Base-by-base conservation (phyloP, 2,888 invertebrate genomes). In the Artemia sp. region DNA sequence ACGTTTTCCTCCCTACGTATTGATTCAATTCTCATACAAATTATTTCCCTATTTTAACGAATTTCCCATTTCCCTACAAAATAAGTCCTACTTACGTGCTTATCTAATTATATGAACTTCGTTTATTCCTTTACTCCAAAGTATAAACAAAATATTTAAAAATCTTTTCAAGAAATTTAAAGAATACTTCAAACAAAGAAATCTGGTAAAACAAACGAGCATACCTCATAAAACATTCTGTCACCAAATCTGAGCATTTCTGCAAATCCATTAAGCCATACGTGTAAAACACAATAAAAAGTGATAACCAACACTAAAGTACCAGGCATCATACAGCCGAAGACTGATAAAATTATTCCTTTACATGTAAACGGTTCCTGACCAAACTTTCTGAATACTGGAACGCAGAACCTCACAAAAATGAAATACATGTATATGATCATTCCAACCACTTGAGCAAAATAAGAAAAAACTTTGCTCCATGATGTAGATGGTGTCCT, bases 241-340 rank as follows among this genome's bases (percentile, higher is more conserved):
- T 96, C 92, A 8, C 85, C 89, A 78, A 96, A 97, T 72, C 83
- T 84, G 72, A 94, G 78, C 79, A 94, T 82, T 78, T 97, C 96
- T 0, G 92, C 89, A 76, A 88, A 90, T 24, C 89, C 88, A 78
- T 96, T 97, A 75, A 89, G 82, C 91, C 93, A 94, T 2, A 89
- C 85, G 76, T 97, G 95, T 7, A 96, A 81, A 4, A 96, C 80
- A 72, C 89, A 84, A 80, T 92, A 96, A 80, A 94, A 94, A 6
- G 86, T 87, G 75, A 85, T 83, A 1, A 90, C 77, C 72, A 86
- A 85, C 1, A 86, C 81, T 67, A 89, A 79, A 0, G 87, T 82
- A 1, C 86, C 87, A 0, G 90, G 89, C 71, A 91, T 79, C 75
- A 88, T 84, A 76, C 87, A 85, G 51, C 85, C 85, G 75, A 90